phyloP scores from a whole-genome alignment of 2,113 vertebrate genomes.

The Chionomys nivalis region DNA sequence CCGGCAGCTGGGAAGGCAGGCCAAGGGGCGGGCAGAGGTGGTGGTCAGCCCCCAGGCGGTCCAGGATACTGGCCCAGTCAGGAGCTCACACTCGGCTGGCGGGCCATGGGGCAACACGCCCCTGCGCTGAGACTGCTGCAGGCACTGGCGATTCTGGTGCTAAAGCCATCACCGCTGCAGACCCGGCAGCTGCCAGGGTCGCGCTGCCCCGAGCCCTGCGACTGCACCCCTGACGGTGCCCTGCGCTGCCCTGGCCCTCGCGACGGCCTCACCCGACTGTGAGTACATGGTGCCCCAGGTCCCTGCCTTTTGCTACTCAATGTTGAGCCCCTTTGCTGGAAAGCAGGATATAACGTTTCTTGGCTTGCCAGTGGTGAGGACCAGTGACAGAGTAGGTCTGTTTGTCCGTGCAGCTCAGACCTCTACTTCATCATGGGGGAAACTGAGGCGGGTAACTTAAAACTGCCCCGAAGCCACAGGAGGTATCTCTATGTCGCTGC shows the following conservation, averaged over 20 bases:
- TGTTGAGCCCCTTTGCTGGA: not conserved
- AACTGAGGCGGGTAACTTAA: accelerated
- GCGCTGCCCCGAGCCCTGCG: conserved; percentile 77
- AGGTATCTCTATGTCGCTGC: not conserved
- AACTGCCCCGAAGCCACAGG: not conserved
- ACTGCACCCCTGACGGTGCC: conserved; percentile 71
- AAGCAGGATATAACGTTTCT: not conserved
- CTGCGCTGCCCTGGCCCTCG: conserved; percentile 76
- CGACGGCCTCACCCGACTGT: conserved; percentile 68
- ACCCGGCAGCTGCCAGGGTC: not conserved
- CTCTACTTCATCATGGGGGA: not conserved
- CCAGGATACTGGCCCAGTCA: not conserved
- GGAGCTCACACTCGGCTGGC: not conserved
- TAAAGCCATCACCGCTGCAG: not conserved
- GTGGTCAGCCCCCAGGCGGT: not conserved
- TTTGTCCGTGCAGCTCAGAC: not conserved
- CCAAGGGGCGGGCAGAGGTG: conserved; percentile 50
- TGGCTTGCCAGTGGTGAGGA: not conserved
- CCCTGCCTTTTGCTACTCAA: not conserved
- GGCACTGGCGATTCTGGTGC: not conserved
- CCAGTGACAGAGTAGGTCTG: not conserved
- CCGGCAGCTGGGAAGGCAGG: not conserved
- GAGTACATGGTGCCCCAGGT: conserved; percentile 51
- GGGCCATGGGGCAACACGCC: conserved; percentile 20
- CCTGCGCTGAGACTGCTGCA: not conserved